Evolutionary conservation across 1,140 invertebrate species (phyloP).

Genomic region (Drosophila hydei): DNA sequence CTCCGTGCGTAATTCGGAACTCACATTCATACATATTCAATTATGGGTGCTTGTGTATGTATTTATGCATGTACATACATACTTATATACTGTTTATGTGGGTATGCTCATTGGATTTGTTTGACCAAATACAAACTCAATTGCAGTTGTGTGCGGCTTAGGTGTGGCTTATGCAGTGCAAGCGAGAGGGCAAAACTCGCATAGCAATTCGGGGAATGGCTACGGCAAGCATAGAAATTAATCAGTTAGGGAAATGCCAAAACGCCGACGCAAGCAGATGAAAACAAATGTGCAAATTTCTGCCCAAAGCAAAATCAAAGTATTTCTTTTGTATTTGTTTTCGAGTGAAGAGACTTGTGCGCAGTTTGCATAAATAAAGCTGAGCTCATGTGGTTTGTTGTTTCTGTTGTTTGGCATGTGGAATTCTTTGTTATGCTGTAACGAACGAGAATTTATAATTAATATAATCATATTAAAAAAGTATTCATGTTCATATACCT

Average conservation of each 20-base stretch:
- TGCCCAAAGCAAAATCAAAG: slow-evolving; percentile 20
- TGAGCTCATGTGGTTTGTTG: slow-evolving; percentile 15
- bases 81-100: background rate
- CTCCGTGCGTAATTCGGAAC: slow-evolving; percentile 34
- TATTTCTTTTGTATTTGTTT: slow-evolving; percentile 24
- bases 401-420: slow-evolving; percentile 19
- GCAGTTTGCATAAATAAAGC: slow-evolving; percentile 70
- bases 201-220: slow-evolving; percentile 23
- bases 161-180: slow-evolving; percentile 11
- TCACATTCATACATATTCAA: slow-evolving; percentile 27
- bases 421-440: background rate
- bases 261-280: slow-evolving; percentile 66
- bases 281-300: slow-evolving; percentile 37
- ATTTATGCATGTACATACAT: background rate
- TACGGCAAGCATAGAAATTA: slow-evolving; percentile 59
- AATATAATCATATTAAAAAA: background rate
- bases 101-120: background rate
- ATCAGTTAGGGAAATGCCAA: slow-evolving; percentile 61
- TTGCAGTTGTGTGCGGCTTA: slow-evolving; percentile 43
- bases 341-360: slow-evolving; percentile 24
- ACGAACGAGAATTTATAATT: too few relatives aligned
- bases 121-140: slow-evolving; percentile 22
- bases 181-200: slow-evolving; percentile 18
- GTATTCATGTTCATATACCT: background rate
- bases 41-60: slow-evolving; percentile 2